Base-by-base conservation (phyloP, 2,888 invertebrate genomes). In the Agapostemon virescens region DNA sequence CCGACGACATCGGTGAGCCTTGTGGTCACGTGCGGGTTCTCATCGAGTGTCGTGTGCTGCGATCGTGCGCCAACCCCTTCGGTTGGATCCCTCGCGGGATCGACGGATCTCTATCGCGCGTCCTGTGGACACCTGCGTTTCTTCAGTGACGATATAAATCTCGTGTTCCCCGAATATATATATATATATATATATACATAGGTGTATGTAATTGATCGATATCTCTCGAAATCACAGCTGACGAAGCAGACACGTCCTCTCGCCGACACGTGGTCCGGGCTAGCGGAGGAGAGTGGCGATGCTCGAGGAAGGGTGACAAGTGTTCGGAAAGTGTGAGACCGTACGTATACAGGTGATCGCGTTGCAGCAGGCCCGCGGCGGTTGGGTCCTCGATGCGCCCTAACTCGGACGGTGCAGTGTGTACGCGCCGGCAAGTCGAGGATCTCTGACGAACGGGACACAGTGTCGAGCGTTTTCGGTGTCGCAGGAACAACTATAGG, bases 1-100 rank as follows among this genome's bases (percentile, higher is more conserved):
- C 89, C 88, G 91, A 88, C 86, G 88, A 88, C 91, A 90, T 92
- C 91, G 90, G 69, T 58, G 70, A 71, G 86, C 69, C 49, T 72
- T 77, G 42, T 69, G 58, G 79, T 80, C 85, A 86, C 86, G 87
- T 87, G 85, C 77, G 82, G 40, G 26, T 49, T 49, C 49, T n/a
- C 61, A 17, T 42, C 63, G 36, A 9, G 42, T 13, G 33, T 36
- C 70, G 63, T 63, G 33, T 63, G 20, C 63, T 52, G 30, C 45
- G 26, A 70, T 26, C 45, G 42, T 38, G n/a, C 68, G n/a, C n/a
- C n/a, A 67, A 68, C 42, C 55, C 40, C 55, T 15, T 55, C 26
- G 15, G 26, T 15, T 55, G 1, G 26, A 55, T n/a, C n/a, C n/a
- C n/a, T n/a, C n/a, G 49, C 49, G 5, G 49, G 49, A 49, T 55